Base-by-base conservation (phyloP, 2,888 invertebrate species). In the Drosophila paucipuncta region DNA sequence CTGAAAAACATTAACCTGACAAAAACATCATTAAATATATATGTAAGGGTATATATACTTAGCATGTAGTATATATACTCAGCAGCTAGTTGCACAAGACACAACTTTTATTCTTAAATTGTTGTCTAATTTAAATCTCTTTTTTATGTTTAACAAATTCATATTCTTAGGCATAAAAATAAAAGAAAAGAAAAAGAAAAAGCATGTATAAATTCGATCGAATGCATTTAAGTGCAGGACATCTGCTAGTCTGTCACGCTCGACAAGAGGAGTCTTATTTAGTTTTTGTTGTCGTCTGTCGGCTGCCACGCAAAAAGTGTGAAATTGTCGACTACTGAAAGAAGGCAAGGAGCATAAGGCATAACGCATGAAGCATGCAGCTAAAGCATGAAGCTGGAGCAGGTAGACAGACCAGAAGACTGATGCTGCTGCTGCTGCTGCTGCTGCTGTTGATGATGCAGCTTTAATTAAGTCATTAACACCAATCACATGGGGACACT, bases 391-490 rank as follows among this genome's bases (percentile, higher is more conserved):
- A 18, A 47, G 58, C 54, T 55, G 50, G 22, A 41, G 57, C 69
- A 73, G 74, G 79, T 73, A 78, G 73, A 63, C 68, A 68, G 68
- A 54, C 41, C 47, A 47, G 58, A 47, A 54, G 35, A 59, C 67
- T 58, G 58, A 58, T 22, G 47, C 16, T 33, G 33, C 69, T 59
- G 66, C 69, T 53, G 68, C 49, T 52, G 5, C 39, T 39, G 30
- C 2, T 30, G 35, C 70, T 60, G 5, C 39, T 39, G 30, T 1
- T 30, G 35, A 68, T 60, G 79, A 73, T 47, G 79, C 74, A 78
- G 81, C 83, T 91, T 91, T 92, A 91, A 91, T 91, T 91, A 91
- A 91, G 91, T 91, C 91, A 91, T 91, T 92, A 91, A 91, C 91
- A 91, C 91, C 92, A 91, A 78, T 78, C 83, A 74, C 60, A 82